Evolutionary conservation across 2,888 invertebrate genomes (phyloP).

Genomic region (Pegoplata infirma): DNA sequence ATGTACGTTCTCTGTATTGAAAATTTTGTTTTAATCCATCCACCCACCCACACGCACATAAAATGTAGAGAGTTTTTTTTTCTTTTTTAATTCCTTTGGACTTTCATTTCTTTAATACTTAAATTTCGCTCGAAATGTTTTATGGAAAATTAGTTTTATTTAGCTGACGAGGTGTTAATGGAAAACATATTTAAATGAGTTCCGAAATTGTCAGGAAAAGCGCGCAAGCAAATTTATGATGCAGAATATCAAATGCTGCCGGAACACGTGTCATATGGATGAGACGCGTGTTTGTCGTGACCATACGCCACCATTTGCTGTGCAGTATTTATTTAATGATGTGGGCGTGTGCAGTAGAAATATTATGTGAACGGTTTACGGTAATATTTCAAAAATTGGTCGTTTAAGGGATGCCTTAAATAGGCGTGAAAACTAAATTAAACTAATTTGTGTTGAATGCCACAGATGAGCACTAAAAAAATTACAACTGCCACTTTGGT

Average conservation of each 20-base stretch:
- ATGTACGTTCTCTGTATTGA: not conserved
- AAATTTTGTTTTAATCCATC: not conserved
- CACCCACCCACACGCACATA: not conserved
- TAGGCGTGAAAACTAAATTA: slow-evolving; percentile 62
- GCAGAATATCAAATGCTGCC: slow-evolving; percentile 40
- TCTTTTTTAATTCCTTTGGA: slow-evolving; percentile 6
- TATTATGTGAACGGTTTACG: slow-evolving; percentile 39
- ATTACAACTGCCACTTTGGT: slow-evolving; percentile 12
- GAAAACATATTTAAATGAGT: slow-evolving; percentile 63
- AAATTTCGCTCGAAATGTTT: slow-evolving; percentile 8
- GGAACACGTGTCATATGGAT: slow-evolving; percentile 58
- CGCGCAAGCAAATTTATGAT: slow-evolving; percentile 39
- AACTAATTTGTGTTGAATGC: slow-evolving; percentile 60
- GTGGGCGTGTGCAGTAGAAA: slow-evolving; percentile 62
- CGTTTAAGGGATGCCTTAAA: slow-evolving; percentile 53
- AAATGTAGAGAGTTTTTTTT: not conserved
- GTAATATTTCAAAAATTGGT: slow-evolving; percentile 16
- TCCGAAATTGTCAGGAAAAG: slow-evolving; percentile 47
- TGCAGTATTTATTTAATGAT: slow-evolving; percentile 64
- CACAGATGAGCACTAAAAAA: slow-evolving; percentile 38
- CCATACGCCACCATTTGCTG: slow-evolving; percentile 63
- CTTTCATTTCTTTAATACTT: slow-evolving; percentile 5
- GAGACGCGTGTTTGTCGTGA: slow-evolving; percentile 56
- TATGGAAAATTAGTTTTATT: slow-evolving; percentile 26
- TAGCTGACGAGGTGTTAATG: slow-evolving; percentile 62